Evolutionary conservation across 2,113 vertebrate genomes (phyloP).

Genomic region (Xiphophorus hellerii): DNA sequence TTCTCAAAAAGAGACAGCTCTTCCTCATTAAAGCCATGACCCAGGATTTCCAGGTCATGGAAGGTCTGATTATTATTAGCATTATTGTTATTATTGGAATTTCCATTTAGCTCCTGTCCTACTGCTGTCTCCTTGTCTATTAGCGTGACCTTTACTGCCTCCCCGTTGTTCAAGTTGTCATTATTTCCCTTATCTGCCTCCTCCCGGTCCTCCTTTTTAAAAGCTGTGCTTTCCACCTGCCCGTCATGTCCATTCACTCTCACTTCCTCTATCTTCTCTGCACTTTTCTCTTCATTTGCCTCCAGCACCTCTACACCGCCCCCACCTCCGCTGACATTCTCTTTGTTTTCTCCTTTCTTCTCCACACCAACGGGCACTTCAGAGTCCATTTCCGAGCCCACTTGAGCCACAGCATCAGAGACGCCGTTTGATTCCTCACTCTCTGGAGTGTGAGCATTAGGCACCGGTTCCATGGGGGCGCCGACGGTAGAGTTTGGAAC

Average conservation of each 20-base stretch:
- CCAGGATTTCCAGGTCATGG: conserved; percentile 34
- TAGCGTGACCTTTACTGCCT: conserved; percentile 66
- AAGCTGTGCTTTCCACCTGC: conserved; percentile 47
- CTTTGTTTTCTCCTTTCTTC: conserved; percentile 48
- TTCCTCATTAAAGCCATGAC: conserved; percentile 19
- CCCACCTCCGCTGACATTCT: conserved; percentile 20
- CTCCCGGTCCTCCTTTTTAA: conserved; percentile 52
- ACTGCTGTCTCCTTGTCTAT: conserved; percentile 59
- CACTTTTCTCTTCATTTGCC: conserved; percentile 25
- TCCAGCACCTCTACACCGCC: conserved; percentile 33
- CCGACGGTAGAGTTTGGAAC: not conserved
- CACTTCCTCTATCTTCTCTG: conserved; percentile 37
- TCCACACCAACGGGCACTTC: conserved; percentile 46
- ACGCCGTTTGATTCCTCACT: conserved; percentile 39
- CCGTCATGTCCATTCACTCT: conserved; percentile 46
- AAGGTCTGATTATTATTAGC: conserved; percentile 17
- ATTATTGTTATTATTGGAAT: conserved; percentile 86
- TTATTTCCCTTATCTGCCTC: conserved; percentile 51
- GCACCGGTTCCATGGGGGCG: not conserved
- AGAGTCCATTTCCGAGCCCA: conserved; percentile 40
- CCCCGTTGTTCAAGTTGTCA: conserved; percentile 31
- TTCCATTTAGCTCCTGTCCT: conserved; percentile 52
- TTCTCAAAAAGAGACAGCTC: conserved; percentile 23
- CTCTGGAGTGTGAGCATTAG: conserved; percentile 30
- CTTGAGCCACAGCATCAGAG: conserved; percentile 31